phyloP scores from a whole-genome alignment of 2,113 vertebrate genomes.

The Scartelaos histophorus region DNA sequence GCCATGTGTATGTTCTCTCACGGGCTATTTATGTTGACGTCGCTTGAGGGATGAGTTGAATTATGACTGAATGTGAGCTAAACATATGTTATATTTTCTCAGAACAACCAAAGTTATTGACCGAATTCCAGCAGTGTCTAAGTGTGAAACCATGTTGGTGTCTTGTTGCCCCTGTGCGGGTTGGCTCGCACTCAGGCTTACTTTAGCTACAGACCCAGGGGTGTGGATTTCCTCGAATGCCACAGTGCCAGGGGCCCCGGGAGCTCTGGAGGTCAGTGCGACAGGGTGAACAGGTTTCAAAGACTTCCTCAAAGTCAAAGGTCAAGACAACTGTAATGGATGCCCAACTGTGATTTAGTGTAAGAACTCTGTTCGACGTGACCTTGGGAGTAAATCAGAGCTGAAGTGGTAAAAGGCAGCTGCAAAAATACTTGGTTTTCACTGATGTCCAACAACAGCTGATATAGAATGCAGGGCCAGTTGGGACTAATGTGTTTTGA shows the following conservation, averaged over 20 bases:
- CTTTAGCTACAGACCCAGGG: constrained; percentile 20
- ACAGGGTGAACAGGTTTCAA: constrained; percentile 31
- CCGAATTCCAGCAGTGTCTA: neutral
- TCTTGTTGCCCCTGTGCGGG: constrained; percentile 30
- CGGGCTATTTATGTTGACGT: too few relatives aligned
- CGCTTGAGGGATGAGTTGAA: neutral
- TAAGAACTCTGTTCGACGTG: neutral
- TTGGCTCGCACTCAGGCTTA: constrained; percentile 14
- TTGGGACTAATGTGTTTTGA: neutral
- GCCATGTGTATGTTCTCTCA: neutral
- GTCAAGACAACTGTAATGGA: constrained; percentile 52
- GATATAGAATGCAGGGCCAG: neutral
- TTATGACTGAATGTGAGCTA: neutral
- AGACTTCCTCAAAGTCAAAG: constrained; percentile 39
- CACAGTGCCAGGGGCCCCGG: neutral
- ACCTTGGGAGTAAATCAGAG: constrained; percentile 1
- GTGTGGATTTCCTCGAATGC: constrained; percentile 35
- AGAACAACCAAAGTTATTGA: neutral
- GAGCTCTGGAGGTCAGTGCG: neutral
- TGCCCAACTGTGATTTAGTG: constrained; percentile 15
- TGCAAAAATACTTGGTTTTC: neutral
- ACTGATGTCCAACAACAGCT: neutral
- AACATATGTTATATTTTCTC: constrained; percentile 13
- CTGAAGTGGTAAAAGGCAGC: constrained; percentile 1
- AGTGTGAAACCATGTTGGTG: constrained; percentile 19